phyloP scores from a whole-genome alignment of 2,113 vertebrate species.

The Reinhardtius hippoglossoides region DNA sequence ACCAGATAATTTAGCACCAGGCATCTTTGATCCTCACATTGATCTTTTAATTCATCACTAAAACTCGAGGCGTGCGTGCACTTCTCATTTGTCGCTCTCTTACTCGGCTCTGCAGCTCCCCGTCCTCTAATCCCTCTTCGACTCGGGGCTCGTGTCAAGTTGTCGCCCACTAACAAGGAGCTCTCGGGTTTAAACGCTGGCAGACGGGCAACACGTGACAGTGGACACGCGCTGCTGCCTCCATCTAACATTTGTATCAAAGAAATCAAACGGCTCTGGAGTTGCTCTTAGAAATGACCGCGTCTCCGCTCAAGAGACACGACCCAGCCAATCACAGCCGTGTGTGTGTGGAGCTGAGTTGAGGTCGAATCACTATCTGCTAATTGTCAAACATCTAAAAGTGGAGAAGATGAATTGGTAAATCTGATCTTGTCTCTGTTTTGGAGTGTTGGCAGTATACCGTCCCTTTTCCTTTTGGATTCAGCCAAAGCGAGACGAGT shows the following conservation, averaged over 20 bases:
- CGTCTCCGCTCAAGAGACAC: not conserved
- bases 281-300: not conserved
- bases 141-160: slow-evolving; percentile 34
- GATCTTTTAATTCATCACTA: slow-evolving; percentile 51
- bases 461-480: not conserved
- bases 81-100: slow-evolving; percentile 26
- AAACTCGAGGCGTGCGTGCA: not conserved
- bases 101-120: slow-evolving; percentile 6
- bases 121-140: slow-evolving; percentile 26
- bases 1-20: slow-evolving; percentile 45
- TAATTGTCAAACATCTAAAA: not conserved
- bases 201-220: not conserved
- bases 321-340: no score
- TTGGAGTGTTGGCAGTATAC: no score
- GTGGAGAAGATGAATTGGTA: not conserved
- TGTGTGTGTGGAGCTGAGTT: not conserved
- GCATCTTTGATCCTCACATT: slow-evolving; percentile 39
- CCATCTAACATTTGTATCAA: not conserved
- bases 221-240: not conserved
- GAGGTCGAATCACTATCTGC: not conserved
- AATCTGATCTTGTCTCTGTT: not conserved
- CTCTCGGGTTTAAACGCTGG: slow-evolving; percentile 7
- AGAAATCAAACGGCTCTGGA: no score
- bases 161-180: slow-evolving; percentile 12
- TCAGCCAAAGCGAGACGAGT: no score